phyloP scores from a whole-genome alignment of 1,140 invertebrate genomes.

The Neodiprion lecontei region DNA sequence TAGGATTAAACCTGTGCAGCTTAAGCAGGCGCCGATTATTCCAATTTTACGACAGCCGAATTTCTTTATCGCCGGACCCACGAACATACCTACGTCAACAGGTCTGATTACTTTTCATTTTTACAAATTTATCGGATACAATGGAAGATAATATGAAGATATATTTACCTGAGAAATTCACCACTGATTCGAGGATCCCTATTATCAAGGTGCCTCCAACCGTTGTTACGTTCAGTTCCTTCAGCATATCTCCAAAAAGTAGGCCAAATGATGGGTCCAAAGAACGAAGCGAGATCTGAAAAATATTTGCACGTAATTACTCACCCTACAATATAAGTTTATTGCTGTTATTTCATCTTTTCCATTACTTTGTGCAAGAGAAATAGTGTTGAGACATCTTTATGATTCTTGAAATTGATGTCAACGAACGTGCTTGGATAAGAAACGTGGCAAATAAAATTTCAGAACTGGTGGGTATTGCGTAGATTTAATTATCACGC shows the following conservation, averaged over 20 bases:
- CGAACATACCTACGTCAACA: constrained; percentile 66
- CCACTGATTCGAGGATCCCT: constrained; percentile 74
- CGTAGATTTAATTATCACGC: too few relatives aligned
- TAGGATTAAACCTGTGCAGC: constrained; percentile 69
- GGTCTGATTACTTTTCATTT: background rate
- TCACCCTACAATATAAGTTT: background rate
- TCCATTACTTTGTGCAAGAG: too few relatives aligned
- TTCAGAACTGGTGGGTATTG: too few relatives aligned
- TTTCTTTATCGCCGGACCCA: constrained; percentile 74
- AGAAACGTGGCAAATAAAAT: too few relatives aligned
- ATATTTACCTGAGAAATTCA: constrained; percentile 72
- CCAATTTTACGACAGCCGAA: constrained; percentile 78
- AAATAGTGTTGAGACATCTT: too few relatives aligned
- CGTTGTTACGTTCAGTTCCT: constrained; percentile 70
- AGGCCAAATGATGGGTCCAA: constrained; percentile 80
- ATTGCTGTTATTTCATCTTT: too few relatives aligned
- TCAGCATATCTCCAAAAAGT: constrained; percentile 74
- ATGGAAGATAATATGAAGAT: background rate
- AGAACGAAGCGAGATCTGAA: constrained; percentile 76
- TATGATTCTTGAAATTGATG: too few relatives aligned
- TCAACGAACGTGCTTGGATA: too few relatives aligned
- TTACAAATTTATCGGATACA: constrained; percentile 2
- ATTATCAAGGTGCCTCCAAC: constrained; percentile 76
- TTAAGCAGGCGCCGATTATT: constrained; percentile 70
- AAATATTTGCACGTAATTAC: constrained; percentile 26